Evolutionary conservation across 2,113 vertebrate species (phyloP).

Genomic region (Rhipidura dahli): DNA sequence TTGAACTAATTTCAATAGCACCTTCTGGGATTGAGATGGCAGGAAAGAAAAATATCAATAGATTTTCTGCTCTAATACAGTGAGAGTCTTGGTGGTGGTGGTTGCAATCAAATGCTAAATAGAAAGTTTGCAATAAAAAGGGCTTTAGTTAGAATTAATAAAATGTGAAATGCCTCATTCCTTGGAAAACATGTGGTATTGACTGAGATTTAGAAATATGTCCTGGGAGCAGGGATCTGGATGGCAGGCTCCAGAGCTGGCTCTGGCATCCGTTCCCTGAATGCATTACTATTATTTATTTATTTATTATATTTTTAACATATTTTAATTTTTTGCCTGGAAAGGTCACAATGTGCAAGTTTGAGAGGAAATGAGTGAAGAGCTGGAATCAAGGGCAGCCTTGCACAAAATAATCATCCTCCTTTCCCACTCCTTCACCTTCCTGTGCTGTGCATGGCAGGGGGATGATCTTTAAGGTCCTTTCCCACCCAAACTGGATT

Average conservation of each 20-base stretch:
- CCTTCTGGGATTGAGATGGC: constrained; percentile 47
- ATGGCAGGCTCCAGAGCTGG: constrained; percentile 63
- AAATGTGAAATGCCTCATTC: constrained; percentile 56
- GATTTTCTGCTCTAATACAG: constrained; percentile 37
- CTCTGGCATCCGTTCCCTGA: not conserved
- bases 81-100: constrained; percentile 44
- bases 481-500: not conserved
- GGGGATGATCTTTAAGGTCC: not conserved
- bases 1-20: not conserved
- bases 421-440: not conserved
- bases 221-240: constrained; percentile 80
- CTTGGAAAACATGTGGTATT: constrained; percentile 78
- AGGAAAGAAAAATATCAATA: constrained; percentile 57
- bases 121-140: constrained; percentile 73
- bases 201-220: constrained; percentile 81
- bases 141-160: constrained; percentile 70
- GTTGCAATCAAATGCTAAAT: constrained; percentile 65
- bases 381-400: not conserved
- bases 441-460: not conserved
- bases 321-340: not conserved
- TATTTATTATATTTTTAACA: not conserved
- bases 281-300: not conserved
- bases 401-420: not conserved
- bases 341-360: constrained; percentile 34
- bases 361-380: not conserved